Conservation (phyloP, 2,113 vertebrate genomes). For the Atherinomorus stipes region DNA sequence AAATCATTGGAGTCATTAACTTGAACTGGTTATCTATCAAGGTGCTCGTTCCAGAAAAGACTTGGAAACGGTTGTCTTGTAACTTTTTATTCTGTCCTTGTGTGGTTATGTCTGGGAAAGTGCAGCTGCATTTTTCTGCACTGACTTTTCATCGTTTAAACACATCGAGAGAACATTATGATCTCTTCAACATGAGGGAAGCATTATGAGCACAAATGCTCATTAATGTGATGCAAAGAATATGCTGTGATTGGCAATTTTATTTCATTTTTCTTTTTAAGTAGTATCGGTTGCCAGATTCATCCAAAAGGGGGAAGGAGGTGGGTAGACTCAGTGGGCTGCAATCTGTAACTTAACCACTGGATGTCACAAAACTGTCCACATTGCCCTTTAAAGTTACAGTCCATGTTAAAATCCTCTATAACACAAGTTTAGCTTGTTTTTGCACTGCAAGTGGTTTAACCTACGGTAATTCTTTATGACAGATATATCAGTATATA, state of each 20-base stretch:
- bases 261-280: background rate
- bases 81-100: slow-evolving; percentile 26
- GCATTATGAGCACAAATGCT: slow-evolving; percentile 1
- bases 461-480: too few species aligned
- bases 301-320: too few species aligned
- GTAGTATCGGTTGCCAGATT: too few species aligned
- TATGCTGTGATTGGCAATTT: background rate
- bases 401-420: background rate
- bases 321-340: background rate
- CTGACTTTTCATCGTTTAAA: slow-evolving; percentile 55
- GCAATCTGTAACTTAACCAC: background rate
- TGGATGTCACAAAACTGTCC: background rate
- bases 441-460: too few species aligned
- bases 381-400: background rate
- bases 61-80: slow-evolving; percentile 30
- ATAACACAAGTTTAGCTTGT: too few species aligned
- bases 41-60: slow-evolving; percentile 39
- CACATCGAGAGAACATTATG: slow-evolving; percentile 18
- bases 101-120: slow-evolving; percentile 54
- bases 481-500: too few species aligned
- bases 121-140: slow-evolving; percentile 49
- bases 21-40: slow-evolving; percentile 55
- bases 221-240: background rate
- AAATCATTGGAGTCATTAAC: slow-evolving; percentile 61
- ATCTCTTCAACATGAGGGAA: slow-evolving; percentile 27